These are phyloP conservation scores for Phoenicopterus ruber DNA, from an alignment of 2,113 vertebrate genomes.

Conservation along the genomic window DNA sequence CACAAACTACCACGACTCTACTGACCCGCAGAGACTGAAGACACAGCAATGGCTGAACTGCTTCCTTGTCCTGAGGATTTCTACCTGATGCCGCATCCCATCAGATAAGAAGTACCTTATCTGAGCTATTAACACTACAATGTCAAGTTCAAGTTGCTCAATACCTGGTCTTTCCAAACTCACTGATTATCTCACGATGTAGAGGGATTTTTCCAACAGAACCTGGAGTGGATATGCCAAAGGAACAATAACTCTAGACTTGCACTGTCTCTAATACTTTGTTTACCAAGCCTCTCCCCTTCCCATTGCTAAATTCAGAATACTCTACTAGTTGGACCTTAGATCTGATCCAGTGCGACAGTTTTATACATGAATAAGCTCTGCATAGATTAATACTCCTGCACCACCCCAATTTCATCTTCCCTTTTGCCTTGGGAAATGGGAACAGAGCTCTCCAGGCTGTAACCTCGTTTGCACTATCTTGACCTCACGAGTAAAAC, in stretches of 20 bases:
- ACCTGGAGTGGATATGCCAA: background rate
- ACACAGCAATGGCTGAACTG: background rate
- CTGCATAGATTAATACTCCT: background rate
- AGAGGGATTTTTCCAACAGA: background rate
- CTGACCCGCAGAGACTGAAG: background rate
- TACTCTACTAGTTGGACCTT: background rate
- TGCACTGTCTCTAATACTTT: fast-evolving
- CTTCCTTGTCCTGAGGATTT: background rate
- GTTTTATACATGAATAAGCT: background rate
- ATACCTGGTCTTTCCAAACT: background rate
- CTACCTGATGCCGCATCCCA: background rate
- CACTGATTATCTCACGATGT: background rate
- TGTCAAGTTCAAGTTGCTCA: background rate
- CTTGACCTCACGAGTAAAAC: background rate
- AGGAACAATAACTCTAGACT: background rate
- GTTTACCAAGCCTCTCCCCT: background rate
- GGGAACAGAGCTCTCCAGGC: background rate
- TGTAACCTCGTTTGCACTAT: background rate
- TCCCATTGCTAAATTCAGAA: background rate
- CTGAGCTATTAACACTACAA: background rate
- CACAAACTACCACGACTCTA: background rate
- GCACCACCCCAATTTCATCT: background rate
- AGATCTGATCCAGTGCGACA: background rate
- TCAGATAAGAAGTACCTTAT: fast-evolving
- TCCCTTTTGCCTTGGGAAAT: background rate